Base-by-base conservation (phyloP, 2,888 invertebrate genomes). In the Mythimna impura region DNA sequence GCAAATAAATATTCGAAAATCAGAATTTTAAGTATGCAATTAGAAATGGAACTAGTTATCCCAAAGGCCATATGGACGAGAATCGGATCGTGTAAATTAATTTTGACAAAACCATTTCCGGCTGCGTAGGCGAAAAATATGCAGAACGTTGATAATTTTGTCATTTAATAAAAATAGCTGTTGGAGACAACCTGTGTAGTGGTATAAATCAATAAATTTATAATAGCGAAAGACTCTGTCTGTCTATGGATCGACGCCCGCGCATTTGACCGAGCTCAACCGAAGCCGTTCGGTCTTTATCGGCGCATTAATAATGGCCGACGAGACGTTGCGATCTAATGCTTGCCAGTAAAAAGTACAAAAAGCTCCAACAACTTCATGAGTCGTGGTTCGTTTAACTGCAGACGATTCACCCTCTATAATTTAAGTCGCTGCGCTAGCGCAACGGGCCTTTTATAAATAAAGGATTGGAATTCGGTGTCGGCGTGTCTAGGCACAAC, bases 381-480 rank as follows among this genome's bases (percentile, higher is more conserved):
- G 88, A 87, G 87, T 89, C 91, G 90, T 91, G 90, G 86, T 87
- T 84, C 87, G 87, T 89, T 87, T 85, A 88, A 86, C 87, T 83
- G 81, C 83, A 78, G 83, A 88, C 86, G 87, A 82, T 83, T 83
- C 84, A 85, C 82, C 86, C 88, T 84, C 89, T 90, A 88, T 89
- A 90, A 89, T 91, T 90, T 89, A 85, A 89, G 83, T 76, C 83
- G 78, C 78, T 67, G 80, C 74, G 83, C 83, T 79, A 75, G 85
- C 83, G 77, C 84, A 86, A 80, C 80, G 80, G 86, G 66, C 76
- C 62, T 83, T 82, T 86, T 82, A 87, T 84, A 89, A 89, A 89
- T 89, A 88, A 89, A 88, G 73, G 81, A 84, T 82, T 86, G 80
- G 82, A 85, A 86, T 88, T 89, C 81, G 77, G 73, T 78, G 79